phyloP scores from a whole-genome alignment of 1,140 invertebrate species.

The Megathymus violae region DNA sequence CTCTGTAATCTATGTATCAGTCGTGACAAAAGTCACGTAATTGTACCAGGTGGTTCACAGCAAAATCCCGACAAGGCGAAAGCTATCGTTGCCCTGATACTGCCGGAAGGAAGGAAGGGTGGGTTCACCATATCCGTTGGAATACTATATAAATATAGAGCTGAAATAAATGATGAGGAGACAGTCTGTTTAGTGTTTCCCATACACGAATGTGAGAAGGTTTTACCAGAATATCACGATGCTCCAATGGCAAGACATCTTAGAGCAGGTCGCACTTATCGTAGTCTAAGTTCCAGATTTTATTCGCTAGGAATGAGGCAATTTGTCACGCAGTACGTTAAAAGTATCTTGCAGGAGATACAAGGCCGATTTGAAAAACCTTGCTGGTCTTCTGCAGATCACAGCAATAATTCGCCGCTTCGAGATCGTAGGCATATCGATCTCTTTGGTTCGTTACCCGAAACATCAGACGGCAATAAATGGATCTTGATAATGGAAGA shows the following conservation, averaged over 20 bases:
- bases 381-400: constrained; percentile 37
- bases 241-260: constrained; percentile 50
- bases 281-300: constrained; percentile 2
- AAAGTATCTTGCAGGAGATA: constrained; percentile 38
- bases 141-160: constrained; percentile 23
- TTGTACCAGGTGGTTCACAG: constrained; percentile 57
- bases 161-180: constrained; percentile 37
- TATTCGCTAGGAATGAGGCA: constrained; percentile 57
- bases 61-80: constrained; percentile 59
- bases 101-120: constrained; percentile 50
- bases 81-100: constrained; percentile 53
- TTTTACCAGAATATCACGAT: constrained; percentile 52
- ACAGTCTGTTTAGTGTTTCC: constrained; percentile 47
- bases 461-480: constrained; percentile 29
- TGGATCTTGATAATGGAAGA: constrained; percentile 46
- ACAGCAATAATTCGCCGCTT: constrained; percentile 29
- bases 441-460: constrained; percentile 45
- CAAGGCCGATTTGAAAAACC: constrained; percentile 35
- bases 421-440: constrained; percentile 44
- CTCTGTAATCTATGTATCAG: constrained; percentile 59
- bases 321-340: constrained; percentile 48
- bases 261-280: constrained; percentile 47
- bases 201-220: constrained; percentile 24
- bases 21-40: constrained; percentile 60
- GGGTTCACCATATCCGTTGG: constrained; percentile 34